Evolutionary conservation across 2,113 vertebrate genomes (phyloP).

Genomic region (Phaethon lepturus): DNA sequence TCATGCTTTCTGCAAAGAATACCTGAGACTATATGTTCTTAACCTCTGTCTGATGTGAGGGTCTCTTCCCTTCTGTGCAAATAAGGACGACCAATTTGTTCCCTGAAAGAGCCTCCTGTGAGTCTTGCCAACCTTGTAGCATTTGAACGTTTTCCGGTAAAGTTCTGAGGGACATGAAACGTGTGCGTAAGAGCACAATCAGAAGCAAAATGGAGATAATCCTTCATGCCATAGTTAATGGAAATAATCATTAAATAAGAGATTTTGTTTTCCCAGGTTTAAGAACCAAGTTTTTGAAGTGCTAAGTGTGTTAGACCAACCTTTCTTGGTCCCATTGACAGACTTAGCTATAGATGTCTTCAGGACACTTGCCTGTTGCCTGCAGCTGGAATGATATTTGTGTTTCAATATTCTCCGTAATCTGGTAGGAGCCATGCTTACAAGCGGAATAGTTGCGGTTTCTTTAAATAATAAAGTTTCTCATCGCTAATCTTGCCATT

Average conservation of each 20-base stretch:
- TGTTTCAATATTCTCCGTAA: background rate
- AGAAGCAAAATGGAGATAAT: background rate
- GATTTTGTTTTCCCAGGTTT: background rate
- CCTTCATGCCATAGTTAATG: background rate
- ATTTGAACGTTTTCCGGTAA: background rate
- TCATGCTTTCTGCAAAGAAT: background rate
- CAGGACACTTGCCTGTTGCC: background rate
- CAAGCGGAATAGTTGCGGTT: background rate
- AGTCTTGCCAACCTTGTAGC: background rate
- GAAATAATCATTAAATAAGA: background rate
- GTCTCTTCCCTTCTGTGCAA: background rate
- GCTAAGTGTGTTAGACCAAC: background rate
- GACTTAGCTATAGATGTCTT: background rate
- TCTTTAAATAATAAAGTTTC: background rate
- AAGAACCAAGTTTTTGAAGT: background rate
- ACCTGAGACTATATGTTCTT: background rate
- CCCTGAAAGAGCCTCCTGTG: background rate
- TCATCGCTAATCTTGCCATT: background rate
- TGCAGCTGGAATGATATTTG: background rate
- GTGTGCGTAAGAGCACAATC: rapidly evolving
- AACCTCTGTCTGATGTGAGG: background rate
- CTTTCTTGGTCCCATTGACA: background rate
- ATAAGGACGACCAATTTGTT: background rate
- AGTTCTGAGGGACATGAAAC: background rate
- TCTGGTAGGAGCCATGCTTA: background rate